Percentiles rank a stretch among this genome's conserved stretches.
These are phyloP conservation scores for Ornithorhynchus anatinus DNA, from an alignment of 2,113 vertebrate species.

Conservation along the genomic window DNA sequence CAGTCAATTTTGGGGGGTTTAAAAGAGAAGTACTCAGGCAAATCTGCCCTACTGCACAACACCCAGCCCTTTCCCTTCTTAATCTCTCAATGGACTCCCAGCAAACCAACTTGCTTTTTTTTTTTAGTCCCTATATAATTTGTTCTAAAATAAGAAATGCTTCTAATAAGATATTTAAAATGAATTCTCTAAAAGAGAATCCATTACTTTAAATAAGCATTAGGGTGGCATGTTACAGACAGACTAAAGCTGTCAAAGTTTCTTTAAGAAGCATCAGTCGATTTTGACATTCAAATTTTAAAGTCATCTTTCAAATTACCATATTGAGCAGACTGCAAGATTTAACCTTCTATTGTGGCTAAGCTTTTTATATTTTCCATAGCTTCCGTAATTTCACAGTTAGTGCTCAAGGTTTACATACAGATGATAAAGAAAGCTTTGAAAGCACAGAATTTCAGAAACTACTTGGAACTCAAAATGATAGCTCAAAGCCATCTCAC, in stretches of 20 bases:
- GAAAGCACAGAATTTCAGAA: background rate
- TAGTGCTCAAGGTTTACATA: background rate
- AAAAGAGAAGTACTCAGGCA: too few relatives aligned
- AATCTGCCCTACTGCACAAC: too few relatives aligned
- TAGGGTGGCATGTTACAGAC: conserved; percentile 26
- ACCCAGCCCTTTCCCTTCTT: too few relatives aligned
- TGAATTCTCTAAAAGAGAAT: conserved; percentile 2
- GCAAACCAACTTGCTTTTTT: too few relatives aligned
- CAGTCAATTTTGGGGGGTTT: too few relatives aligned
- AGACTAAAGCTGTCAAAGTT: conserved; percentile 19
- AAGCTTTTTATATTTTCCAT: background rate
- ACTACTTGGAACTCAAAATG: background rate
- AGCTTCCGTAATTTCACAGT: background rate
- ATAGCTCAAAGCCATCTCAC: background rate
- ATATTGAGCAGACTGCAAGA: background rate
- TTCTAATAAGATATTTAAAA: background rate
- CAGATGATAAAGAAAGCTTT: background rate
- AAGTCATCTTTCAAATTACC: conserved; percentile 19
- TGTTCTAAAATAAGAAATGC: background rate
- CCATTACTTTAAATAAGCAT: conserved; percentile 14
- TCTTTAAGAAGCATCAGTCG: conserved; percentile 25
- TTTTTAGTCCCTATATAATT: too few relatives aligned
- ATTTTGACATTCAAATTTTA: conserved; percentile 23
- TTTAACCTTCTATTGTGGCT: conserved; percentile 5
- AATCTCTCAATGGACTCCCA: too few relatives aligned